Evolutionary conservation across 2,888 invertebrate species (phyloP).

Genomic region (Reticulitermes lucifugus): DNA sequence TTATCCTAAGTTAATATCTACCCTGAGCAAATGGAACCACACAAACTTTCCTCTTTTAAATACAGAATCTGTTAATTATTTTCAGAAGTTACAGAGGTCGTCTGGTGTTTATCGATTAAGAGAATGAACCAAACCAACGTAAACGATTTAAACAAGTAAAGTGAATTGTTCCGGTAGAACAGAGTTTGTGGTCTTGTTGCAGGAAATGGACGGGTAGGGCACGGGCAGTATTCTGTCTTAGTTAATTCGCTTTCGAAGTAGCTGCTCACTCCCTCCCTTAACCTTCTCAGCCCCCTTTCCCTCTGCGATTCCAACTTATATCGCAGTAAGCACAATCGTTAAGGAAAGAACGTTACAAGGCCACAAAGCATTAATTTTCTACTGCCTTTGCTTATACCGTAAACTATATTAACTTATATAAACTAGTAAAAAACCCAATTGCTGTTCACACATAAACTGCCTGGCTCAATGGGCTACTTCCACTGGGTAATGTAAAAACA

Average conservation of each 20-base stretch:
- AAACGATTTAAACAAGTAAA: constrained; percentile 40
- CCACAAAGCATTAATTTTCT: neutral
- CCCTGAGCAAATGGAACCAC: no score
- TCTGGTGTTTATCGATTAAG: constrained; percentile 33
- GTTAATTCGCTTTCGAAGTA: constrained; percentile 42
- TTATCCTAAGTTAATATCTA: no score
- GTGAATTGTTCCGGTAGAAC: constrained; percentile 27
- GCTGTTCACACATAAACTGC: neutral
- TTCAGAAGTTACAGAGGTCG: constrained; percentile 24
- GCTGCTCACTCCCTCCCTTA: constrained; percentile 11
- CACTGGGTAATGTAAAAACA: neutral
- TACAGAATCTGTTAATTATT: constrained; percentile 33
- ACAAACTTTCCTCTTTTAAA: constrained; percentile 20
- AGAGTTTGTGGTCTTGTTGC: constrained; percentile 27
- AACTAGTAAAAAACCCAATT: neutral
- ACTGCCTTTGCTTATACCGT: neutral
- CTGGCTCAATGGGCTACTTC: neutral
- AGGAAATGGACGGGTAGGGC: constrained; percentile 33
- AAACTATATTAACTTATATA: neutral
- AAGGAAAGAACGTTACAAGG: neutral
- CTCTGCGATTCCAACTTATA: neutral
- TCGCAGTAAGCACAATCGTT: neutral
- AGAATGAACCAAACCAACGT: constrained; percentile 21
- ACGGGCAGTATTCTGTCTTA: constrained; percentile 28
- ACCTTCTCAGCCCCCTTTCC: neutral